A percentile compares a stretch with the other conserved stretches of the same genome.
Conservation (phyloP, 2,113 vertebrate genomes). For the Narcine bancroftii region DNA sequence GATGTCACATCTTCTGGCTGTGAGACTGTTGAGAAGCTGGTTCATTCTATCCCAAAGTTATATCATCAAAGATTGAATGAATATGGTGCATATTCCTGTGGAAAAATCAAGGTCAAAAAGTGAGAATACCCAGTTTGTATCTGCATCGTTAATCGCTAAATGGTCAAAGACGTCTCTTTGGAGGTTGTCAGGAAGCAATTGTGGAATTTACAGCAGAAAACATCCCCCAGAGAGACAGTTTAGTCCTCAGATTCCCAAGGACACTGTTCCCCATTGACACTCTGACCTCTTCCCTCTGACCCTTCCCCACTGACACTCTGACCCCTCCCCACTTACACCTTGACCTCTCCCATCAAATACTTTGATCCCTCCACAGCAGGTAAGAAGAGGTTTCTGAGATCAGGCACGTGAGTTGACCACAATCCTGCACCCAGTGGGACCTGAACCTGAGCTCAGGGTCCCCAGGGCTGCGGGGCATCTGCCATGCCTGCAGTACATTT, state of each 20-base stretch:
- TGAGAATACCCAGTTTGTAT: too few species aligned
- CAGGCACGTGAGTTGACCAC: too few species aligned
- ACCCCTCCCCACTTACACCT: not conserved
- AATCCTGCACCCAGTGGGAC: too few species aligned
- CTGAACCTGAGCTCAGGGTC: too few species aligned
- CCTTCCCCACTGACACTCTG: not conserved
- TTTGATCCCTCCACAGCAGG: too few species aligned
- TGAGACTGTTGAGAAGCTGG: not conserved
- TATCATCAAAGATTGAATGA: not conserved
- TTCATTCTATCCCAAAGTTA: not conserved
- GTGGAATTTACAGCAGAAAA: conserved; percentile 38
- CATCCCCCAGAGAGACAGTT: too few species aligned
- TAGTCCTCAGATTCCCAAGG: too few species aligned
- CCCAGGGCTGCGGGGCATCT: too few species aligned
- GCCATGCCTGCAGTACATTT: too few species aligned
- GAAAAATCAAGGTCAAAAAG: not conserved
- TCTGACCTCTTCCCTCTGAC: not conserved
- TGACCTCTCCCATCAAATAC: not conserved
- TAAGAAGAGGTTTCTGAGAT: too few species aligned
- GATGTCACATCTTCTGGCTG: not conserved
- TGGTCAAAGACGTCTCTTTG: conserved; percentile 36
- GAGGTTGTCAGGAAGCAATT: conserved; percentile 49
- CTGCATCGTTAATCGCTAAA: not conserved
- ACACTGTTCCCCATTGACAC: not conserved
- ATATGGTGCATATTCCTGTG: not conserved